Percentiles rank a stretch among this genome's conserved stretches.
These are phyloP conservation scores for Holocentrus rufus DNA, from an alignment of 2,797 vertebrate species.

Conservation along the genomic window DNA sequence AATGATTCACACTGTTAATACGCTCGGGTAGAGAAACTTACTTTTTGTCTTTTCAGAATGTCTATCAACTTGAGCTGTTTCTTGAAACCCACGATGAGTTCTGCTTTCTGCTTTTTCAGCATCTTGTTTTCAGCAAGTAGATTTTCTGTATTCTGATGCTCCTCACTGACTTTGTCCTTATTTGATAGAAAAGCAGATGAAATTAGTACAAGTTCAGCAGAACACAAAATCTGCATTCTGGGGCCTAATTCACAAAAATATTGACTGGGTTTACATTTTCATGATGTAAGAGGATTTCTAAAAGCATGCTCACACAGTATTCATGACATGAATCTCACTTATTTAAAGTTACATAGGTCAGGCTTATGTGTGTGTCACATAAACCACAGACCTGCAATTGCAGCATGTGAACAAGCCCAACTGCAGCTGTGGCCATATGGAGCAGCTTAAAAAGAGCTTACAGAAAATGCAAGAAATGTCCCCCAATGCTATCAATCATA, in stretches of 20 bases:
- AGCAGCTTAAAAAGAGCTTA: too few species aligned
- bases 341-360: too few species aligned
- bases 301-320: too few species aligned
- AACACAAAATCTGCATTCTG: background rate
- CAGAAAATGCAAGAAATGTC: too few species aligned
- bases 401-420: background rate
- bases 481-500: too few species aligned
- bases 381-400: too few species aligned
- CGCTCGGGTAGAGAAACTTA: slow-evolving; percentile 56
- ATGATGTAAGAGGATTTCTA: background rate
- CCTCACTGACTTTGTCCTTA: slow-evolving; percentile 87
- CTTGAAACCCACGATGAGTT: slow-evolving; percentile 91
- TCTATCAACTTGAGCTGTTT: slow-evolving; percentile 96
- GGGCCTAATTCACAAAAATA: background rate
- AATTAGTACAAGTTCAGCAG: background rate
- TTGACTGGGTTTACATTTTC: background rate
- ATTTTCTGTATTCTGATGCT: slow-evolving; percentile 87
- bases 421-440: background rate
- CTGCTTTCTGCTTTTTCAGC: slow-evolving; percentile 93
- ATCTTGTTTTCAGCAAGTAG: slow-evolving; percentile 91
- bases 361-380: too few species aligned
- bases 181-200: slow-evolving; percentile 14
- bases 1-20: background rate
- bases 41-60: slow-evolving; percentile 96
- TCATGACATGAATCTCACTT: too few species aligned